Percentiles rank a stretch among this genome's conserved stretches.
These are phyloP conservation scores for Pogonomyrmex californicus DNA, from an alignment of 1,140 invertebrate genomes.

Conservation along the genomic window DNA sequence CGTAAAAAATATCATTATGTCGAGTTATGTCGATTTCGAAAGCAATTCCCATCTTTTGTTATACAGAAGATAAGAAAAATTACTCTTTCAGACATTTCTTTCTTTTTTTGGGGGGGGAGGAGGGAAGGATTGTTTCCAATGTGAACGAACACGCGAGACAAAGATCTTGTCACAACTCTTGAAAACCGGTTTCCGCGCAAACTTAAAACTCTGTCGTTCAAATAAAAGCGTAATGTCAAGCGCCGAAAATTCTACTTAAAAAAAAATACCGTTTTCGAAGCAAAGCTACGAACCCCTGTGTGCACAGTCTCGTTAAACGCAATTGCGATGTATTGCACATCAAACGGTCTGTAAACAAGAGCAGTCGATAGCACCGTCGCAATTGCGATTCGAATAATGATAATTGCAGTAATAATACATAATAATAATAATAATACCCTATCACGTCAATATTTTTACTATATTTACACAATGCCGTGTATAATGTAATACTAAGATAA, in stretches of 20 bases:
- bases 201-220: constrained; percentile 8
- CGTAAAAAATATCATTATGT: neutral
- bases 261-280: constrained; percentile 39
- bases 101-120: too few species aligned
- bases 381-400: constrained; percentile 49
- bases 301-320: constrained; percentile 37
- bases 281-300: constrained; percentile 20
- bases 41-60: constrained; percentile 1
- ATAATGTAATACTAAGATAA: constrained; percentile 81
- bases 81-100: neutral
- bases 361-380: constrained; percentile 24
- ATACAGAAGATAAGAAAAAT: neutral
- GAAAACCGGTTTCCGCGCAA: constrained; percentile 27
- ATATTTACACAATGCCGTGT: constrained; percentile 84
- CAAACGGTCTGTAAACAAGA: constrained; percentile 29
- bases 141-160: constrained; percentile 1
- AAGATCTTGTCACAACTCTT: constrained; percentile 20
- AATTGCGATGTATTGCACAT: constrained; percentile 30
- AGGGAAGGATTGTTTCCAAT: neutral
- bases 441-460: constrained; percentile 79
- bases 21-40: neutral
- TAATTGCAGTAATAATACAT: constrained; percentile 65
- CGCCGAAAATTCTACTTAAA: neutral
- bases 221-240: constrained; percentile 25
- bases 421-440: constrained; percentile 65